Evolutionary conservation across 1,140 invertebrate species (phyloP).

Genomic region (Ceratitis capitata): DNA sequence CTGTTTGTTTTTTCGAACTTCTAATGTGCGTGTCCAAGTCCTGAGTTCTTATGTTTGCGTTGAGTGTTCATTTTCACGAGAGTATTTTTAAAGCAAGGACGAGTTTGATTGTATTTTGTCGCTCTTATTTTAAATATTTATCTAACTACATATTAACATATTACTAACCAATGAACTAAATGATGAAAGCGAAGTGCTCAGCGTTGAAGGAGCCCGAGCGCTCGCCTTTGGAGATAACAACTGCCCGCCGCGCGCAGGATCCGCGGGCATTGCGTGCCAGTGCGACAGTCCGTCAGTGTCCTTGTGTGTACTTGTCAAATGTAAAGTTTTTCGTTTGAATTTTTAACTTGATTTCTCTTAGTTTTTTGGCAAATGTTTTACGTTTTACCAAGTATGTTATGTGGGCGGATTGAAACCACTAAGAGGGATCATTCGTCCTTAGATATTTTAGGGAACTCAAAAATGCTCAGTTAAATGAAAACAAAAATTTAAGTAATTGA

Average conservation of each 20-base stretch:
- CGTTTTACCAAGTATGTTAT: neutral
- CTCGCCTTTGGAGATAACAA: neutral
- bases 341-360: neutral
- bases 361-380: neutral
- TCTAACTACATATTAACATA: neutral
- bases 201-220: neutral
- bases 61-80: neutral
- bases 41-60: neutral
- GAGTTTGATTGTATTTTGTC: too few species aligned
- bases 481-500: neutral
- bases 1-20: neutral
- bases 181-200: neutral
- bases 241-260: neutral
- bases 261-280: neutral
- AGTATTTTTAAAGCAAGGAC: neutral
- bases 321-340: neutral
- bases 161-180: constrained; percentile 14
- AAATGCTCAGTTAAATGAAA: neutral
- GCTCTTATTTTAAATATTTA: too few species aligned
- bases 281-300: constrained; percentile 9
- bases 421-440: neutral
- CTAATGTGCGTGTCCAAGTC: constrained; percentile 18
- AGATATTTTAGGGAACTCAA: neutral
- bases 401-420: neutral
- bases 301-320: constrained; percentile 19